Evolutionary conservation across 2,797 vertebrate genomes (phyloP), one percentile per base, ranked within the genome.

Genomic region (Eulemur coronatus): DNA sequence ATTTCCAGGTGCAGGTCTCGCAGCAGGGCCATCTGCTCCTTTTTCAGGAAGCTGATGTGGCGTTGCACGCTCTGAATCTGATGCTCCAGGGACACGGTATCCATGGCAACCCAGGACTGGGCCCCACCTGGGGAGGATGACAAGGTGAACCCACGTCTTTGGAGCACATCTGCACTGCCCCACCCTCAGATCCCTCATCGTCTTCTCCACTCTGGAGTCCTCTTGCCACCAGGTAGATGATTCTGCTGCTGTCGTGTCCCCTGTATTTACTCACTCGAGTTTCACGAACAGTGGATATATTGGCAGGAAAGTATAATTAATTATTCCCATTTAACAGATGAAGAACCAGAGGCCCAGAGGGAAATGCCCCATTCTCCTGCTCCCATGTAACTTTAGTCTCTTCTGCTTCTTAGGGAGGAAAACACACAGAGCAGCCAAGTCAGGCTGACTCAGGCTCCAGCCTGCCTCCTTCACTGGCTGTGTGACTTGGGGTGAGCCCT

Each of bases 1-100:
- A 99, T 99, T 98, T 99, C 99, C 98, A 99, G 98, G 98, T 99
- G 99, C 97, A 99, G 99, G 97, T 99, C 99, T 0, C 99, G 99
- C 43, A 99, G 99, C 96, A 99, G 94, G 72, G 99, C 99, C 98
- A 99, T 99, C 98, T 99, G 99, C 98, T 99, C 99, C 98, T 99
- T 99, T 94, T 99, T 99, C 96, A 99, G 98, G 98, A 99, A 99
- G 20, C 99, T 97, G 43, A 99, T 98, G 98, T 99, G 99, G 95
- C 99, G 99, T 98, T 99, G 99, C 98, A 99, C 99, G 0, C 99
- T 99, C 98, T 99, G 99, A 67, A 99, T 98, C 99, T 99, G 99
- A 98, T 98, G 99, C 96, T 99, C 98, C 98, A 99, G 98, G 95
- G 99, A 99, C 96, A 99, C 95, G 2, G 99, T 99, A 94, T 99